Conservation (phyloP, 2,888 invertebrate species). For the Nycteola revayana region DNA sequence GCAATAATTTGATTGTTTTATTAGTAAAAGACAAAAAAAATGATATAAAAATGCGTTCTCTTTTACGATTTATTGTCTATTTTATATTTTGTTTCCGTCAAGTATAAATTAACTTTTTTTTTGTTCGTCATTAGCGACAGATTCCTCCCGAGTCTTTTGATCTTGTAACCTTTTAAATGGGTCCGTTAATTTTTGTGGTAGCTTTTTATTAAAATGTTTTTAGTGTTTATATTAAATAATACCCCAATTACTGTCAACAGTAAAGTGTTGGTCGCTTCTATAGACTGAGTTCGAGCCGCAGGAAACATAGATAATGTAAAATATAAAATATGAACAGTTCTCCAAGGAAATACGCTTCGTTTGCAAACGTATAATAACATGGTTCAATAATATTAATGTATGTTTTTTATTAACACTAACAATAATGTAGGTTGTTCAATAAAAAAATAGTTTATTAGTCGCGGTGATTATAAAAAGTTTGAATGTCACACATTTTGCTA, state of each 20-base stretch:
- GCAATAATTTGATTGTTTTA: slow-evolving; percentile 78
- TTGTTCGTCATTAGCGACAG: slow-evolving; percentile 31
- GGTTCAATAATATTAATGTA: slow-evolving; percentile 18
- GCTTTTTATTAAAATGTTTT: slow-evolving; percentile 36
- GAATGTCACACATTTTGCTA: slow-evolving; percentile 14
- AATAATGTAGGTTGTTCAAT: slow-evolving; percentile 23
- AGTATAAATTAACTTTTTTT: slow-evolving; percentile 49
- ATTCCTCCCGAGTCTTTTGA: slow-evolving; percentile 35
- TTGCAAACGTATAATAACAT: slow-evolving; percentile 15
- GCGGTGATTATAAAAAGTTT: slow-evolving; percentile 16
- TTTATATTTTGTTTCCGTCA: slow-evolving; percentile 71
- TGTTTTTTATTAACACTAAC: slow-evolving; percentile 20
- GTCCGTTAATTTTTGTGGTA: slow-evolving; percentile 29
- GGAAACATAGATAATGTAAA: slow-evolving; percentile 31
- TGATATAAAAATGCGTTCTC: slow-evolving; percentile 62
- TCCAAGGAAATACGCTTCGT: slow-evolving; percentile 27
- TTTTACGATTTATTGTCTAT: slow-evolving; percentile 62
- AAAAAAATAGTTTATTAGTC: slow-evolving; percentile 16
- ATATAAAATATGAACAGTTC: slow-evolving; percentile 24
- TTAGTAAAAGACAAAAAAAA: slow-evolving; percentile 53
- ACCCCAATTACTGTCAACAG: slow-evolving; percentile 35
- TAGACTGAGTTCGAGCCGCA: slow-evolving; percentile 16
- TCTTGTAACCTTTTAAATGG: slow-evolving; percentile 32
- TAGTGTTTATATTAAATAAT: slow-evolving; percentile 38
- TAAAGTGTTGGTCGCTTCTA: slow-evolving; percentile 28